Conservation (phyloP, 2,888 invertebrate genomes). For the Callinectes sapidus region DNA sequence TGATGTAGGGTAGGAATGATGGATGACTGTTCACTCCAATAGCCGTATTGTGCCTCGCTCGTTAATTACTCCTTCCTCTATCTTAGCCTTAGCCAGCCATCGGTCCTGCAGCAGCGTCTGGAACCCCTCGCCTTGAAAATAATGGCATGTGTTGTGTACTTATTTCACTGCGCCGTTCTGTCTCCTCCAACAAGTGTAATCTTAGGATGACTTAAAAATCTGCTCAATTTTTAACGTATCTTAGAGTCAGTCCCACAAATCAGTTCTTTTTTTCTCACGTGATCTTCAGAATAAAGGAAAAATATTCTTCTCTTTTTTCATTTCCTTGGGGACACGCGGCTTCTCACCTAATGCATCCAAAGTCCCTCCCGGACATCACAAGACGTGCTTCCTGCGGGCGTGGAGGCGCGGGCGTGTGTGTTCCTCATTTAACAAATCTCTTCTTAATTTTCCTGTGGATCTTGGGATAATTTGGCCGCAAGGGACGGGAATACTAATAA, state of each 20-base stretch:
- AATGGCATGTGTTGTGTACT: not conserved
- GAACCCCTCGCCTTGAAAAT: not conserved
- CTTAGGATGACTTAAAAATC: too few species aligned
- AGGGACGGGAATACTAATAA: slow-evolving; percentile 50
- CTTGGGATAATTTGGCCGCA: slow-evolving; percentile 43
- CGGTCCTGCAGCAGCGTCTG: not conserved
- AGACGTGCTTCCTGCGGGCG: not conserved
- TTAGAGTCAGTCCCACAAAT: too few species aligned
- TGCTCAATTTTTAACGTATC: too few species aligned
- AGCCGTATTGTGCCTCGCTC: not conserved
- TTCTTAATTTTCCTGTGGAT: slow-evolving; percentile 39
- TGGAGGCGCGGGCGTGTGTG: not conserved
- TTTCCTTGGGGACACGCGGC: not conserved
- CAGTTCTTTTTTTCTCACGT: too few species aligned
- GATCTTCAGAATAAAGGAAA: not conserved
- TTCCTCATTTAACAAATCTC: slow-evolving; percentile 26
- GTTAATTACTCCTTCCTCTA: slow-evolving; percentile 20
- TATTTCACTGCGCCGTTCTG: too few species aligned
- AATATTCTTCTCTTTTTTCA: not conserved
- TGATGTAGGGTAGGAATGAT: slow-evolving; percentile 24
- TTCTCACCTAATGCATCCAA: slow-evolving; percentile 8
- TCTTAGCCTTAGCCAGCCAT: not conserved
- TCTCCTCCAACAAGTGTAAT: too few species aligned
- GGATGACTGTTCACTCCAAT: not conserved
- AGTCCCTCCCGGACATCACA: not conserved